Conservation (phyloP, 2,113 vertebrate genomes). For the Lagopus leucura region DNA sequence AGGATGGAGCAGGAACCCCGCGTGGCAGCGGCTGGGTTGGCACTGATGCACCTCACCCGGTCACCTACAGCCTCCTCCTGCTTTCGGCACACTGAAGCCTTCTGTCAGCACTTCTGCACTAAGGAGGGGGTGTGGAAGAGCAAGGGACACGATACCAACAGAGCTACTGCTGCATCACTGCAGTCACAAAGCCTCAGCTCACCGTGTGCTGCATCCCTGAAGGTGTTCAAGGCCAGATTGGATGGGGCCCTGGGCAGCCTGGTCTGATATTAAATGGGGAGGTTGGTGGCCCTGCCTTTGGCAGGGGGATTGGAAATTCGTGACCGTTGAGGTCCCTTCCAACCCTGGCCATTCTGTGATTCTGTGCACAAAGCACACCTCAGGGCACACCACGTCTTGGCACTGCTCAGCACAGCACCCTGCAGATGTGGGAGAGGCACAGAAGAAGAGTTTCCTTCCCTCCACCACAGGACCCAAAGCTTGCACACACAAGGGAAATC, state of each 20-base stretch:
- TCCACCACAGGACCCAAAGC: not conserved
- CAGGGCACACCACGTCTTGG: no score
- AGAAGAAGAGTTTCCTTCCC: not conserved
- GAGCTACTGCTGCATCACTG: no score
- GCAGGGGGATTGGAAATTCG: no score
- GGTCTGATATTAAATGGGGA: no score
- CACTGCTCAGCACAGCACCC: not conserved
- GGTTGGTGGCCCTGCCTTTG: no score
- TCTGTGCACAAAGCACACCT: not conserved
- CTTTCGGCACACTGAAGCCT: not conserved
- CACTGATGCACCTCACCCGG: not conserved
- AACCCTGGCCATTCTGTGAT: no score
- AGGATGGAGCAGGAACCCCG: not conserved
- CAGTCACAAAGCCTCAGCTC: not conserved
- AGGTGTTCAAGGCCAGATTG: no score
- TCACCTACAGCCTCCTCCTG: not conserved
- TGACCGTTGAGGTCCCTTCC: no score
- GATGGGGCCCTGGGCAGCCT: no score
- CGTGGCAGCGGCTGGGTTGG: not conserved
- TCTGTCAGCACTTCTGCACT: not conserved
- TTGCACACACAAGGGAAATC: not conserved
- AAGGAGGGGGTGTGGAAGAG: not conserved
- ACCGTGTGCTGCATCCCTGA: no score
- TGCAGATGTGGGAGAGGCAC: not conserved
- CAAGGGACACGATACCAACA: not conserved